These are phyloP conservation scores for Mus pahari DNA, from an alignment of 2,113 vertebrate genomes.

Conservation along the genomic window DNA sequence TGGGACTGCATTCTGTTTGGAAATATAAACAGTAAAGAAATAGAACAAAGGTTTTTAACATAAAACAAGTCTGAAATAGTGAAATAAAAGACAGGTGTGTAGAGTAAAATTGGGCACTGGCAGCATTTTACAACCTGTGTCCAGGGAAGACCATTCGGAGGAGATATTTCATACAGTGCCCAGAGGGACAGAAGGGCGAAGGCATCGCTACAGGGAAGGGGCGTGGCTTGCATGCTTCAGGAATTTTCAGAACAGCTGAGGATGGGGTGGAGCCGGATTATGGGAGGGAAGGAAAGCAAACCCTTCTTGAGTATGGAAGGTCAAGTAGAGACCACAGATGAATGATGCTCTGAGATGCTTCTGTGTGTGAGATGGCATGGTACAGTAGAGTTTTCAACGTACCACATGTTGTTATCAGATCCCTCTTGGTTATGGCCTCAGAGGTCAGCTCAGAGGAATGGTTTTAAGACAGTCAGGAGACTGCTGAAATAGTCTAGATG, in stretches of 20 bases:
- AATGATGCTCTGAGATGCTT: background rate
- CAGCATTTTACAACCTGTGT: background rate
- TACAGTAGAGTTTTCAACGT: background rate
- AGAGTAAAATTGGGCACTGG: background rate
- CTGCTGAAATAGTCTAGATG: background rate
- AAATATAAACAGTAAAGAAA: background rate
- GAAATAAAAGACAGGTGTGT: background rate
- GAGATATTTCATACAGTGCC: background rate
- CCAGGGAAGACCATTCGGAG: background rate
- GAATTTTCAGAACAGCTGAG: background rate
- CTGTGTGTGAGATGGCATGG: background rate
- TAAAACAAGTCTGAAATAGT: background rate
- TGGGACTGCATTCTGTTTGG: background rate
- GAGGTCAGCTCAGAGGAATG: background rate
- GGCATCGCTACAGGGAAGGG: too few species aligned
- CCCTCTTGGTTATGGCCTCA: background rate
- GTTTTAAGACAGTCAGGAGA: background rate
- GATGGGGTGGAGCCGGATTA: background rate
- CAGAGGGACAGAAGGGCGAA: fast-evolving
- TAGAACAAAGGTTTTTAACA: background rate
- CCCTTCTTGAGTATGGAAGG: background rate
- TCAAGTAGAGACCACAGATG: background rate
- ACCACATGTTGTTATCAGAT: background rate
- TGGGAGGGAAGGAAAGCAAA: too few species aligned
- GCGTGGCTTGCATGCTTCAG: fast-evolving